Base-by-base conservation (phyloP, 1,140 invertebrate genomes). In the Camponotus floridanus region DNA sequence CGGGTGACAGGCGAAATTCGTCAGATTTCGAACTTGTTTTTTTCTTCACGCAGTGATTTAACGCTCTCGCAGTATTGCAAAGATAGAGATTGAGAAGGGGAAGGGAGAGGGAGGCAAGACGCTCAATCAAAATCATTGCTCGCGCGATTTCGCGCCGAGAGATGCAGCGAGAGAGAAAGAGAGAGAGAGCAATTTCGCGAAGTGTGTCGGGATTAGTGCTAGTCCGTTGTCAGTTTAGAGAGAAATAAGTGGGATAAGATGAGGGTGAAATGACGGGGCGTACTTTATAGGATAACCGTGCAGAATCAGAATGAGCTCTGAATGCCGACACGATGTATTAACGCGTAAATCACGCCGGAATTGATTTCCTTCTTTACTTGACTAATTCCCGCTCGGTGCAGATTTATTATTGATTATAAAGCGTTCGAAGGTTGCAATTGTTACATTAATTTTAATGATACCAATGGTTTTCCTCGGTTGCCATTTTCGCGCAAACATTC, bases 121-220 rank as follows among this genome's bases (percentile, higher is more conserved):
- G 64, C 86, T 91, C 88, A 88, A 91, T 90, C 90, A 91, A 90
- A 91, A 91, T 91, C 88, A 90, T 91, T 86, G 83, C 86, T 55
- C 76, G 83, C 80, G 86, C 76, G 89, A 73, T 78, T 90, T 74
- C 76, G 76, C 57, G 62, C 15, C 13, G 13, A 21, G 88, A 31
- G 45, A 83, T 76, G 45, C 59, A 65, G 74, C n/a, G 62, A 26
- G 18, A 15, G 26, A 26, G 26, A 26, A 26, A 26, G 26, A 26
- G 26, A 26, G 26, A 26, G 31, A 83, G 64, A 26, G 61, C 70
- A 91, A 91, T 91, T 88, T 87, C n/a, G 71, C 74, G 62, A 85
- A 91, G 89, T 91, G 84, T 86, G 86, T 76, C 57, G 45, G 81
- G 70, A 90, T 90, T 90, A 90, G 76, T 59, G 81, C 42, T 88